Conservation (phyloP, 1,140 invertebrate species). For the Hypothenemus hampei region DNA sequence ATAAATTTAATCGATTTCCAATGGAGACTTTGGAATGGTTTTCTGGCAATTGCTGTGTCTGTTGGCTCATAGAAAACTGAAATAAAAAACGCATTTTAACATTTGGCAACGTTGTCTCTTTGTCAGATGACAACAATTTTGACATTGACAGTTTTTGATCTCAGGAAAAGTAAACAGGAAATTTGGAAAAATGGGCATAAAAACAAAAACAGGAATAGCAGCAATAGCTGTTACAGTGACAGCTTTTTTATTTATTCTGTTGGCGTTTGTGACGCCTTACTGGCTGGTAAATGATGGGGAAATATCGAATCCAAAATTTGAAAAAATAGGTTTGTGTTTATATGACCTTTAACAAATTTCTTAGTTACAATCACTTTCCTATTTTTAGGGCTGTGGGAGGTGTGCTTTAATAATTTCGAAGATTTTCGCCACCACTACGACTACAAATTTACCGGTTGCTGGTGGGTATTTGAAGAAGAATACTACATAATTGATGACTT, state of each 20-base stretch:
- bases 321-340: conserved; percentile 65
- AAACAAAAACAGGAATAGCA: conserved; percentile 64
- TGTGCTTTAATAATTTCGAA: conserved; percentile 80
- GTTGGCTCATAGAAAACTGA: conserved; percentile 68
- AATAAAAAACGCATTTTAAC: conserved; percentile 34
- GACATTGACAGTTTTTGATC: not conserved
- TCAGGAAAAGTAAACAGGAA: not conserved
- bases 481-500: conserved; percentile 85
- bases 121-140: not conserved
- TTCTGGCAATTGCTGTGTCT: conserved; percentile 54
- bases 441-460: conserved; percentile 72
- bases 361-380: not conserved
- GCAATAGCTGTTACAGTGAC: conserved; percentile 62
- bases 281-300: conserved; percentile 87
- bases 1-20: conserved; percentile 54
- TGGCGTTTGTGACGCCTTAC: conserved; percentile 87
- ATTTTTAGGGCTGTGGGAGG: conserved; percentile 83
- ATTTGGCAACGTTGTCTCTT: no score
- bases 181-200: conserved; percentile 46
- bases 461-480: conserved; percentile 92
- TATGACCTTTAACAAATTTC: no score
- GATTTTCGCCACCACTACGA: conserved; percentile 78
- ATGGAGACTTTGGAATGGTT: conserved; percentile 50
- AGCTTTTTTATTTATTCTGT: conserved; percentile 71
- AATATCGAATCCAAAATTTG: conserved; percentile 71